Evolutionary conservation across 2,797 vertebrate genomes (phyloP).

Genomic region (Parambassis ranga): DNA sequence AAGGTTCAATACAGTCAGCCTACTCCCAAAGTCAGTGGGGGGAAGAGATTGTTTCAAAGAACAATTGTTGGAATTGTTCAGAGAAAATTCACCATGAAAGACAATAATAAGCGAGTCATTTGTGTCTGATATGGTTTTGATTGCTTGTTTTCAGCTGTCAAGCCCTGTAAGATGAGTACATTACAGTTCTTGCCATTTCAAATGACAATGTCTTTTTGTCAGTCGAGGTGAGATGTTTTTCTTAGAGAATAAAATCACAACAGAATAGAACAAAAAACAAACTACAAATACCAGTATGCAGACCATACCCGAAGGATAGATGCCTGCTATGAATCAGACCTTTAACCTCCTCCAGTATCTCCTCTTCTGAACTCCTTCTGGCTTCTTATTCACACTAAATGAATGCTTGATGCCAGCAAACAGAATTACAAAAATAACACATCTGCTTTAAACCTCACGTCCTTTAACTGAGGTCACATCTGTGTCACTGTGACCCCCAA

Average conservation of each 20-base stretch:
- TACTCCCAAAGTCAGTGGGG: conserved; percentile 10
- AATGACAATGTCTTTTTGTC: not conserved
- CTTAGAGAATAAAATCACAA: not conserved
- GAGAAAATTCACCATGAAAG: not conserved
- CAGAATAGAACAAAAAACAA: not conserved
- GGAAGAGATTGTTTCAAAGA: conserved; percentile 45
- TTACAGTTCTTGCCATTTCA: not conserved
- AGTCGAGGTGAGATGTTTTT: not conserved
- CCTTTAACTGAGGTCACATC: conserved; percentile 42
- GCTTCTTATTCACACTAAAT: not conserved
- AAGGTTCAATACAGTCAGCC: conserved; percentile 44
- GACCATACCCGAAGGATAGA: too few species aligned
- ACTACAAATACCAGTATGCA: not conserved
- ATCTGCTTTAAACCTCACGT: conserved; percentile 22
- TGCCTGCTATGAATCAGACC: too few species aligned
- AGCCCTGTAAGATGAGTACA: not conserved
- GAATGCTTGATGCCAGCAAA: conserved; percentile 21
- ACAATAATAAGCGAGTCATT: not conserved
- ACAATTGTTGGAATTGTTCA: not conserved
- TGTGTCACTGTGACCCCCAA: conserved; percentile 18
- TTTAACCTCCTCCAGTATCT: too few species aligned
- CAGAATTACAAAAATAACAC: conserved; percentile 42
- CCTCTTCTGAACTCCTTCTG: not conserved
- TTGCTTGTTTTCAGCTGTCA: not conserved
- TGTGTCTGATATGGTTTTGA: not conserved